Conservation (phyloP, 37 sponge, comb jelly and placozoan species). For the Chondrosia reniformis region DNA sequence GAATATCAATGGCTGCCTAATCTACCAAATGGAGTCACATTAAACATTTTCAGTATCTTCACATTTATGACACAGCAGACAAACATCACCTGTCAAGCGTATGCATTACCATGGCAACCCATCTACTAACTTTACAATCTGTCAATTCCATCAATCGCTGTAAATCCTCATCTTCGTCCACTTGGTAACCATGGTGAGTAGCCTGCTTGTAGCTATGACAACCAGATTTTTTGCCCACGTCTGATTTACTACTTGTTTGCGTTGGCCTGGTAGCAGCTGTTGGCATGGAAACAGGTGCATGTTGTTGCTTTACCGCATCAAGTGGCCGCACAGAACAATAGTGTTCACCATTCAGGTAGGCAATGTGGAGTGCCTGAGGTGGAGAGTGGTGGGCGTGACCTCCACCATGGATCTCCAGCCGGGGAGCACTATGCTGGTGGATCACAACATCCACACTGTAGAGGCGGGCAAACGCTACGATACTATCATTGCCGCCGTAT, state of each 20-base stretch:
- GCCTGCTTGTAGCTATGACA: too few relatives aligned
- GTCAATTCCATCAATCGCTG: not conserved
- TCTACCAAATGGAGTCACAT: not conserved
- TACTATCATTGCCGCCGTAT: constrained; percentile 78
- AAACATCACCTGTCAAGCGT: not conserved
- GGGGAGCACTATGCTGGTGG: constrained; percentile 66
- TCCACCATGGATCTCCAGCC: constrained; percentile 45
- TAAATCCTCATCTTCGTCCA: not conserved
- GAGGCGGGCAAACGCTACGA: constrained; percentile 64
- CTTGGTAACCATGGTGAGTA: not conserved
- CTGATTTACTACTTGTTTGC: not conserved
- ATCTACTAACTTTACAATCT: not conserved
- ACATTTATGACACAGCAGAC: not conserved
- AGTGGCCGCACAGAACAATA: constrained; percentile 64
- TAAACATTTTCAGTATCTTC: not conserved
- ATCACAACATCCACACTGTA: constrained; percentile 52
- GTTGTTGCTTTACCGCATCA: not conserved
- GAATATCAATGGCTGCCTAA: too few relatives aligned
- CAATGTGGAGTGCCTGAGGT: constrained; percentile 48
- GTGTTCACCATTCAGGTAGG: constrained; percentile 73
- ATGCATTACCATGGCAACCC: not conserved
- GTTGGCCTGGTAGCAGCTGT: not conserved
- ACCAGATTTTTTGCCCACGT: not conserved
- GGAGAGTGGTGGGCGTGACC: not conserved
- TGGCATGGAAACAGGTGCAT: not conserved